Base-by-base conservation (phyloP, 2,113 vertebrate species). In the Brachyistius frenatus region DNA sequence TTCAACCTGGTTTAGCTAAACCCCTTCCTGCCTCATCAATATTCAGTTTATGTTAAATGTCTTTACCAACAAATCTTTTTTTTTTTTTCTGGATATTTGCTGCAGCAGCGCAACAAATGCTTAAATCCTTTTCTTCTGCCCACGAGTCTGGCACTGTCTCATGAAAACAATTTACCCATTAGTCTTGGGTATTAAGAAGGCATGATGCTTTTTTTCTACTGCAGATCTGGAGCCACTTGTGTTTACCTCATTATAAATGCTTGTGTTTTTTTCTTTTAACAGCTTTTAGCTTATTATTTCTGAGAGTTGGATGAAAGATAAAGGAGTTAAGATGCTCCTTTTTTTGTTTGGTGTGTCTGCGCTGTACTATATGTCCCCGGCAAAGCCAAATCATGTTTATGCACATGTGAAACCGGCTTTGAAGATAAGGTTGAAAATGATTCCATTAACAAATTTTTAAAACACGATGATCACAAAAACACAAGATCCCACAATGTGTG, bases 211-310 rank as follows among this genome's bases (percentile, higher is more conserved):
- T 41, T 67, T 68, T 69, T 35, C 33, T 47, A 37, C 66, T 57
- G 35, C 63, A 64, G 57, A 78, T 86, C 44, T 65, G 47, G 36
- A 72, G 63, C 60, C 47, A 62, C 63, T 84, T 70, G 58, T 75
- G 54, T 72, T 87, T 87, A 81, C 66, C 69, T 80, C 75, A 79
- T 80, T 87, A 82, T 73, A 73, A 83, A 85, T 49, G 54, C 46
- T 66, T 78, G 58, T 9, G 30, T 76, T 79, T 83, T 83, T 67
- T 63, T 39, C 62, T 68, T 71, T 69, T 54, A 61, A 73, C 66
- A 83, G 57, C 76, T 73, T 81, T 64, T 69, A 80, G 71, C 68
- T 70, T 72, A 73, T 88, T 83, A 78, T 83, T 77, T 77, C 64
- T 30, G 56, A 61, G 72, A 57, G 74, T 74, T 67, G 47, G 58